These are phyloP conservation scores for Lepisosteus oculatus DNA, from an alignment of 2,113 vertebrate species.

Conservation along the genomic window DNA sequence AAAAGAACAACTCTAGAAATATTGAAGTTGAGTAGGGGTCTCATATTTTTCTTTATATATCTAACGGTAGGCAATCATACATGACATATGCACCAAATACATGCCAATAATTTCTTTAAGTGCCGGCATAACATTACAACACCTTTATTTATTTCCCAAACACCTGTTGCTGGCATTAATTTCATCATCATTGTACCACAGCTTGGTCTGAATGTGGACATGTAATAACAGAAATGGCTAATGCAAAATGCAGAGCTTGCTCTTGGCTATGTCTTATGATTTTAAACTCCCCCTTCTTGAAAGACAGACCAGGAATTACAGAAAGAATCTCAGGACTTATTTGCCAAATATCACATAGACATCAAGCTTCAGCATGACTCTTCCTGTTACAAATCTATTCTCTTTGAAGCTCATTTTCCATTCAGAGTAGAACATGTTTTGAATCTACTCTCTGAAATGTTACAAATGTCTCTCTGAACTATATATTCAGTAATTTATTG, in stretches of 20 bases:
- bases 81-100: background rate
- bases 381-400: conserved; percentile 23
- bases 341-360: conserved; percentile 16
- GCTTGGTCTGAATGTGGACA: background rate
- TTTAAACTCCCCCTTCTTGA: background rate
- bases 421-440: conserved; percentile 7
- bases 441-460: conserved; percentile 16
- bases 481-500: conserved; percentile 23
- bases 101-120: background rate
- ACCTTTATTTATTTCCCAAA: background rate
- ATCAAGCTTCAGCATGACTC: conserved; percentile 24
- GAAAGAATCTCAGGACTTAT: background rate
- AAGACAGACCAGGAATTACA: background rate
- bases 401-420: conserved; percentile 31
- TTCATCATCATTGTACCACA: background rate
- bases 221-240: too few relatives aligned
- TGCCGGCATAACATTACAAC: background rate
- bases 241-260: too few relatives aligned
- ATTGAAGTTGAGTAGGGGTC: background rate
- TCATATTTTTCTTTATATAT: background rate
- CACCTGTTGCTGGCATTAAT: background rate
- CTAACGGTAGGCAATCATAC: background rate
- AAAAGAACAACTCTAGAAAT: background rate
- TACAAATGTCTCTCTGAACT: conserved; percentile 6
- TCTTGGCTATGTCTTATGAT: background rate